A percentile compares a stretch with the other conserved stretches of the same genome.
phyloP scores from a whole-genome alignment of 2,797 vertebrate genomes.

The Petrocephalus sullivani region DNA sequence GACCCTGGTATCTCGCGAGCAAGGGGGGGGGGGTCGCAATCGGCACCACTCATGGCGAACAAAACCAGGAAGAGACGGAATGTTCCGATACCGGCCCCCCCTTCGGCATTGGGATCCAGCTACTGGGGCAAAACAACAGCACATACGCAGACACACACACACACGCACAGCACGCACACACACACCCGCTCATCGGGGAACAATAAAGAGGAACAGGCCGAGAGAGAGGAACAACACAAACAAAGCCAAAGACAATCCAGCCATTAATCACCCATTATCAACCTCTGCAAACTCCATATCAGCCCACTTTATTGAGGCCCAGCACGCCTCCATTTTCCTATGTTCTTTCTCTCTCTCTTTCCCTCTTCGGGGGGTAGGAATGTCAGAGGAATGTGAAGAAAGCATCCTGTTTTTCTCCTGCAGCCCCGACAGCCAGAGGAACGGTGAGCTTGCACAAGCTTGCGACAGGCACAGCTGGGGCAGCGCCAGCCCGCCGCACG shows the following conservation, averaged over 20 bases:
- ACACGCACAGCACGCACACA: neutral
- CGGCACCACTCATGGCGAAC: conserved; percentile 8
- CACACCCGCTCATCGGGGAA: neutral
- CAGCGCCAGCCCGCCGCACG: neutral
- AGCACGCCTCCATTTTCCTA: conserved; percentile 9
- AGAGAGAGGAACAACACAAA: conserved; percentile 20
- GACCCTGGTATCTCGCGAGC: neutral
- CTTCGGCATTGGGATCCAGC: neutral
- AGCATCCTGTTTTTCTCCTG: conserved; percentile 20
- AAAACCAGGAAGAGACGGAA: conserved; percentile 31
- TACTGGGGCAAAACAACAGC: conserved; percentile 15
- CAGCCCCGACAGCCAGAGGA: neutral
- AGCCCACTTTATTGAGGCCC: conserved; percentile 24
- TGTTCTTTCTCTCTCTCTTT: conserved; percentile 10
- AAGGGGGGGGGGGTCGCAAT: neutral
- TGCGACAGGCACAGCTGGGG: neutral
- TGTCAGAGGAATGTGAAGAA: conserved; percentile 14
- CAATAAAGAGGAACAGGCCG: conserved; percentile 9
- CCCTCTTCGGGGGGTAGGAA: conserved; percentile 13
- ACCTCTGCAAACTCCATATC: conserved; percentile 16
- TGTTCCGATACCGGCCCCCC: conserved; percentile 22
- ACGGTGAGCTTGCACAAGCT: neutral
- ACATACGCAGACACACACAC: neutral
- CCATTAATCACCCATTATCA: conserved; percentile 29
- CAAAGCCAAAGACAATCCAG: conserved; percentile 24